Evolutionary conservation across 2,113 vertebrate genomes (phyloP).

Genomic region (Percopsis transmontana): DNA sequence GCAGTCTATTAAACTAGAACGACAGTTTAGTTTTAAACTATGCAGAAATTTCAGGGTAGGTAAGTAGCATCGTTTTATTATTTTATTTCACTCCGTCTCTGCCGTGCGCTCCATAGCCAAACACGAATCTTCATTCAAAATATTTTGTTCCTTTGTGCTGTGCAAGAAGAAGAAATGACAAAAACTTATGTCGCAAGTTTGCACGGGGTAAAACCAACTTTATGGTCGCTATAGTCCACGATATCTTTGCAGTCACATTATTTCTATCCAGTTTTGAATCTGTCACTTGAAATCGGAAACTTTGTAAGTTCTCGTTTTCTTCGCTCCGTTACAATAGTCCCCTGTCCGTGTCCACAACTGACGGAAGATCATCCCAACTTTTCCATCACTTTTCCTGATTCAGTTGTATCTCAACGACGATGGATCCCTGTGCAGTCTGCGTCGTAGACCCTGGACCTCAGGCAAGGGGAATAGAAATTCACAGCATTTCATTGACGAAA

Average conservation of each 20-base stretch:
- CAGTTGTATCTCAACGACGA: conserved; percentile 22
- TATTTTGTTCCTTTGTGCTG: conserved; percentile 35
- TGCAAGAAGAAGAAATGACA: conserved; percentile 18
- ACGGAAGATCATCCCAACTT: conserved; percentile 65
- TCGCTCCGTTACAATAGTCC: conserved; percentile 4
- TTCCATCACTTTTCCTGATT: conserved; percentile 62
- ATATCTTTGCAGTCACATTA: conserved; percentile 64
- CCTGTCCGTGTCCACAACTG: not conserved
- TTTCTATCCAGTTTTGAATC: conserved; percentile 50
- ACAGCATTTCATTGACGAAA: conserved; percentile 75
- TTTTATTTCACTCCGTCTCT: conserved; percentile 57
- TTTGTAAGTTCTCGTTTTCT: conserved; percentile 52
- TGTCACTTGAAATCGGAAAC: conserved; percentile 65
- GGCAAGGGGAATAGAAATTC: conserved; percentile 64
- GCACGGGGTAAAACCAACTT: conserved; percentile 18
- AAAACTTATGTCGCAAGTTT: conserved; percentile 21
- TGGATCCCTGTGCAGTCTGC: conserved; percentile 28
- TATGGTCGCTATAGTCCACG: conserved; percentile 33
- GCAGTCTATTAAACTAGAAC: no score
- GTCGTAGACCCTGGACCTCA: conserved; percentile 58
- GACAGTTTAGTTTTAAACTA: conserved; percentile 1
- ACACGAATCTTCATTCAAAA: conserved; percentile 39
- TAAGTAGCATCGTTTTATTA: conserved; percentile 31
- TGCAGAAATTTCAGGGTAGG: conserved; percentile 3
- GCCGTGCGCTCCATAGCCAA: conserved; percentile 36